Conservation (phyloP, 2,113 vertebrate species). For the Macroglossus sobrinus region DNA sequence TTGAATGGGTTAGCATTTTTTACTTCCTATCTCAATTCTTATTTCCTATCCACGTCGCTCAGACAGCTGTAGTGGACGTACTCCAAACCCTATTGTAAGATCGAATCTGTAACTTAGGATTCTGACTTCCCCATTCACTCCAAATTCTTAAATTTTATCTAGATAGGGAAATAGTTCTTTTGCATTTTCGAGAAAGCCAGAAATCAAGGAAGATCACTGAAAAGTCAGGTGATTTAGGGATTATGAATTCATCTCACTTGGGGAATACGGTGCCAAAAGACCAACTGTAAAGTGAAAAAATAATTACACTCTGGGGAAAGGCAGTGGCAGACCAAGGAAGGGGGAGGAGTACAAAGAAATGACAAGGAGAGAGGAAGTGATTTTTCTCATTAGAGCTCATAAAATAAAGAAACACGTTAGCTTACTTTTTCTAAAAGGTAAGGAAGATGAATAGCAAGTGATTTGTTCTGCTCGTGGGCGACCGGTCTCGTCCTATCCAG, state of each 20-base stretch:
- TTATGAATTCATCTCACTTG: neutral
- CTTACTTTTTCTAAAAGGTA: neutral
- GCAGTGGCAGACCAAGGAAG: neutral
- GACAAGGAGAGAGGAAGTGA: neutral
- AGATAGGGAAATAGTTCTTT: neutral
- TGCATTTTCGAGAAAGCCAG: neutral
- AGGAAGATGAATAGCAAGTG: neutral
- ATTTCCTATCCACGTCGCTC: neutral
- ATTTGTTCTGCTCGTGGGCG: neutral
- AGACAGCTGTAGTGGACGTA: neutral
- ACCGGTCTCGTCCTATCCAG: neutral
- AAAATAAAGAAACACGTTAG: neutral
- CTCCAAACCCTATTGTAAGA: neutral
- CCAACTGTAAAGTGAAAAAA: neutral
- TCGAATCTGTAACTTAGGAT: neutral
- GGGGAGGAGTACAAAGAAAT: neutral
- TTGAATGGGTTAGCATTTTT: neutral
- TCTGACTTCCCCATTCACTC: neutral
- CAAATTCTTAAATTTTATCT: neutral
- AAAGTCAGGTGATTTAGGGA: neutral
- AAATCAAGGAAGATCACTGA: neutral
- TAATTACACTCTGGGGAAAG: neutral
- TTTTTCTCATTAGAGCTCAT: neutral
- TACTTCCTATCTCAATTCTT: neutral
- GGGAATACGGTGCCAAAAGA: neutral